Evolutionary conservation across 2,797 vertebrate species (phyloP).

Genomic region (Amblyopsis hoosieri): DNA sequence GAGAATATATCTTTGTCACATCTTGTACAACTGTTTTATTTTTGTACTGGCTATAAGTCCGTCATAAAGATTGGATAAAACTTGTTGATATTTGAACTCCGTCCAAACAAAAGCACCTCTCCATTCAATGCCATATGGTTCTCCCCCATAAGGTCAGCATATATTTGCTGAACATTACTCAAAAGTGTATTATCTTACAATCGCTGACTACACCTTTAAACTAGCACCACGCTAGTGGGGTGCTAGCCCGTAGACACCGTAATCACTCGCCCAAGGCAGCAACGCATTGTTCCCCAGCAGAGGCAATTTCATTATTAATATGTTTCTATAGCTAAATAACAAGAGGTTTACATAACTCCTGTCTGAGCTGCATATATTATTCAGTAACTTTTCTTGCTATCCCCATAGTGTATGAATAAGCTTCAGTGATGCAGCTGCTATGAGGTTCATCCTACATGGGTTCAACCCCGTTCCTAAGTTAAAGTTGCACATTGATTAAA

Average conservation of each 20-base stretch:
- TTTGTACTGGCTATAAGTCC: too few relatives aligned
- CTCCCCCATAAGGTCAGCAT: too few relatives aligned
- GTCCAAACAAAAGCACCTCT: too few relatives aligned
- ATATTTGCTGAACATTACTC: constrained; percentile 18
- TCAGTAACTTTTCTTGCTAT: constrained; percentile 50
- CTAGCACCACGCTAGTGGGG: constrained; percentile 14
- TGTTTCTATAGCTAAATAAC: constrained; percentile 60
- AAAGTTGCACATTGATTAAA: constrained; percentile 47
- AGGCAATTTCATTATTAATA: constrained; percentile 65
- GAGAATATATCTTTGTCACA: too few relatives aligned
- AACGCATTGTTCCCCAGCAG: constrained; percentile 53
- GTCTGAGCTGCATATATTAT: constrained; percentile 53
- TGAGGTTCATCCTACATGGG: constrained; percentile 18
- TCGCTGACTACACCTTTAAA: constrained; percentile 5
- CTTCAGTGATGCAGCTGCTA: constrained; percentile 45
- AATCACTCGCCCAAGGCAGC: constrained; percentile 31
- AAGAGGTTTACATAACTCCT: constrained; percentile 63
- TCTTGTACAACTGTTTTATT: too few relatives aligned
- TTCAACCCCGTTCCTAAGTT: constrained; percentile 39
- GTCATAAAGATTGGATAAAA: too few relatives aligned
- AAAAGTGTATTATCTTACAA: background rate
- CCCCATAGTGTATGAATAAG: constrained; percentile 23
- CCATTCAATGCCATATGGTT: too few relatives aligned
- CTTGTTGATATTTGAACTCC: too few relatives aligned
- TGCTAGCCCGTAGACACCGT: too few relatives aligned